Evolutionary conservation across 2,797 vertebrate genomes (phyloP).

Genomic region (Clangula hyemalis): DNA sequence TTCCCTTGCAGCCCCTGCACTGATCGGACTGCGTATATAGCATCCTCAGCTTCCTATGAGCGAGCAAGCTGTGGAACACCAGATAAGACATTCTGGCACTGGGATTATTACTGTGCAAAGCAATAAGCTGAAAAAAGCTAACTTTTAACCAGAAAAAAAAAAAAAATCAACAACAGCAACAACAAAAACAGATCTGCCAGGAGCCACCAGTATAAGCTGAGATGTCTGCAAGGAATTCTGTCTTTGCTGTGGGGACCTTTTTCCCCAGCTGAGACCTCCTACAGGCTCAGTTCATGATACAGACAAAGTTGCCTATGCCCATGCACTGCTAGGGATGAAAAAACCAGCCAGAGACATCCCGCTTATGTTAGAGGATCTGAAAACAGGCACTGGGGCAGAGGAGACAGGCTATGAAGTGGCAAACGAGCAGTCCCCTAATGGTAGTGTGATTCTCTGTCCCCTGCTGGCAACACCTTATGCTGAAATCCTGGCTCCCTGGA

Average conservation of each 20-base stretch:
- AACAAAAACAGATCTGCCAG: not conserved
- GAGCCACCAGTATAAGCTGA: not conserved
- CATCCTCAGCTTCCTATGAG: not conserved
- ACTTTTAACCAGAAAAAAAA: not conserved
- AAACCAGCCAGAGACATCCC: not conserved
- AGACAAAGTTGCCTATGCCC: too few relatives aligned
- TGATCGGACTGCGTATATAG: not conserved
- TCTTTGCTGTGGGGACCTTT: not conserved
- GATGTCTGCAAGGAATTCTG: not conserved
- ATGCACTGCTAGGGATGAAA: not conserved
- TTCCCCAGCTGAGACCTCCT: not conserved
- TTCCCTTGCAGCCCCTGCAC: not conserved
- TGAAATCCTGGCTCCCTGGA: not conserved
- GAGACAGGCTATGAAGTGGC: not conserved
- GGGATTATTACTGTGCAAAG: not conserved
- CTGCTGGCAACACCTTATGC: not conserved
- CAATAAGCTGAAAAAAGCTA: not conserved
- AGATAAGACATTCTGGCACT: not conserved
- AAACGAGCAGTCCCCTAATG: not conserved
- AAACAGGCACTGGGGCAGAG: accelerated
- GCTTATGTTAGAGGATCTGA: not conserved
- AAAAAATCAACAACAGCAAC: too few relatives aligned
- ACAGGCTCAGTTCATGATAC: not conserved
- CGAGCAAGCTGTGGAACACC: not conserved
- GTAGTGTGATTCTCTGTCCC: accelerated